These are phyloP conservation scores for Cataglyphis altisquamis DNA, from an alignment of 2,888 invertebrate genomes.

Conservation along the genomic window DNA sequence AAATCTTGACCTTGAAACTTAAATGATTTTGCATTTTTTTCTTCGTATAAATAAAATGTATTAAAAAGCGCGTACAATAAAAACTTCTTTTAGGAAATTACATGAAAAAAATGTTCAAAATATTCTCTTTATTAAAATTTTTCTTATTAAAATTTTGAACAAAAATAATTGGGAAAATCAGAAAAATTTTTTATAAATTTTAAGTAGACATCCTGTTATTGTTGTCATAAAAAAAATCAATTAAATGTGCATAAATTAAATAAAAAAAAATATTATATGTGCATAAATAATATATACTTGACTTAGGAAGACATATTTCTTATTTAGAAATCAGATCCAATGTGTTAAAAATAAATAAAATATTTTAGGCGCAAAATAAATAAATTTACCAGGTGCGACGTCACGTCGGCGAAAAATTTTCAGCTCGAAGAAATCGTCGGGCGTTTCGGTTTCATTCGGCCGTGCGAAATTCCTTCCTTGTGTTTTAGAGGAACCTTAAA, in stretches of 20 bases:
- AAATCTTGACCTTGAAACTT: too few species aligned
- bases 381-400: not conserved
- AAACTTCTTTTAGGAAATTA: too few species aligned
- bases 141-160: too few species aligned
- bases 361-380: not conserved
- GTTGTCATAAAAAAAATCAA: not conserved
- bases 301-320: not conserved
- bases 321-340: not conserved
- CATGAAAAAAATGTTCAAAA: too few species aligned
- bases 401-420: slow-evolving; percentile 51
- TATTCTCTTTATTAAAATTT: too few species aligned
- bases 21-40: too few species aligned
- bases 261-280: not conserved
- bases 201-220: too few species aligned
- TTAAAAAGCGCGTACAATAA: too few species aligned
- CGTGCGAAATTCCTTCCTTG: slow-evolving; percentile 70
- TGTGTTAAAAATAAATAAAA: not conserved
- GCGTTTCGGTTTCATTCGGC: slow-evolving; percentile 50
- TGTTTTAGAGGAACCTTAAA: slow-evolving; percentile 71
- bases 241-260: not conserved
- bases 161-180: too few species aligned
- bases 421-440: slow-evolving; percentile 63
- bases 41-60: too few species aligned
- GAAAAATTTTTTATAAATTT: too few species aligned
- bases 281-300: not conserved